Conservation (phyloP, 2,113 vertebrate genomes). For the Egretta garzetta region DNA sequence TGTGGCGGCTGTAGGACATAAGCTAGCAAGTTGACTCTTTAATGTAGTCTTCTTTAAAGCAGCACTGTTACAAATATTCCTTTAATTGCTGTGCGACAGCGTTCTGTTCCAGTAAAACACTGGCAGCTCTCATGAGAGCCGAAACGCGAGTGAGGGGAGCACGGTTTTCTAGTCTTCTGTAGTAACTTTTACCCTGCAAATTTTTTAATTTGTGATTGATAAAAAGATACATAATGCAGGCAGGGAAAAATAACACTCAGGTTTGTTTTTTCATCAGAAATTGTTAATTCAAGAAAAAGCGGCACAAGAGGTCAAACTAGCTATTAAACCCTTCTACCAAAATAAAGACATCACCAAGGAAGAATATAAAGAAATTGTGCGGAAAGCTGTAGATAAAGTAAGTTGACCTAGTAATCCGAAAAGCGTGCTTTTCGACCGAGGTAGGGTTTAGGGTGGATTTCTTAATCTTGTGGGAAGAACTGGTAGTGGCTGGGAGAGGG, state of each 20-base stretch:
- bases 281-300: conserved; percentile 94
- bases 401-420: background rate
- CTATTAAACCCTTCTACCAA: conserved; percentile 98
- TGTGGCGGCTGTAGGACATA: background rate
- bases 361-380: conserved; percentile 97
- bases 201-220: background rate
- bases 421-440: fast-evolving
- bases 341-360: conserved; percentile 98
- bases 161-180: background rate
- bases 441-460: background rate
- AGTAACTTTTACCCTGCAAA: background rate
- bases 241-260: background rate
- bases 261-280: conserved; percentile 79
- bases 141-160: too few species aligned
- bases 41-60: background rate
- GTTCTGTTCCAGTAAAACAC: background rate
- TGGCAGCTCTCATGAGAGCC: background rate
- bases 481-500: background rate
- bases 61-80: fast-evolving
- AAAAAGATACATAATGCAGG: background rate
- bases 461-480: background rate
- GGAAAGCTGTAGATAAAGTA: conserved; percentile 98
- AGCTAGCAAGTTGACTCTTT: background rate
- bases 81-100: background rate
- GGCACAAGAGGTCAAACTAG: conserved; percentile 92